These are phyloP conservation scores for Fringilla coelebs DNA, from an alignment of 2,797 vertebrate genomes.

Conservation along the genomic window DNA sequence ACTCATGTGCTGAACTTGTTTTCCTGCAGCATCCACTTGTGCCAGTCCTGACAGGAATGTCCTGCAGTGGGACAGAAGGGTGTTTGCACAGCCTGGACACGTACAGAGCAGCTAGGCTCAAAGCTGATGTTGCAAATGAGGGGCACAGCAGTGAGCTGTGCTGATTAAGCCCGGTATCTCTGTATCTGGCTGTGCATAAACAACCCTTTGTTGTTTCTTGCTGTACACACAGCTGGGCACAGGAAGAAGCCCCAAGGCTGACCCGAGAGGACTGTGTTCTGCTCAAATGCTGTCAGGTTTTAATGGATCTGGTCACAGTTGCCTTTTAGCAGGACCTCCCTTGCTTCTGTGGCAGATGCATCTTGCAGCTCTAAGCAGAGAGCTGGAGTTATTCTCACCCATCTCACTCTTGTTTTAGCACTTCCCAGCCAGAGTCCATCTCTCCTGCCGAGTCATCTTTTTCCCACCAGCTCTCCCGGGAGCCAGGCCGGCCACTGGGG, in stretches of 20 bases:
- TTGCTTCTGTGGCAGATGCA: not conserved
- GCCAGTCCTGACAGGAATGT: not conserved
- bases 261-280: not conserved
- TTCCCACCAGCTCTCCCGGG: not conserved
- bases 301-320: not conserved
- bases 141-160: not conserved
- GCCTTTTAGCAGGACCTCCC: not conserved
- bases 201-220: not conserved
- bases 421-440: not conserved
- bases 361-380: not conserved
- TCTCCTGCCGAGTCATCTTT: not conserved
- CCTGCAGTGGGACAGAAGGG: not conserved
- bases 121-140: not conserved
- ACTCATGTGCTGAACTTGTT: not conserved
- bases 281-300: not conserved
- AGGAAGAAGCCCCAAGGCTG: not conserved
- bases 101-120: not conserved
- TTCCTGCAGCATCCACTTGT: not conserved
- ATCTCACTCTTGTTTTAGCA: not conserved
- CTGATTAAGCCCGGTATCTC: not conserved
- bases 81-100: not conserved
- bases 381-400: not conserved
- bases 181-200: not conserved
- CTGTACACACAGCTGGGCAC: not conserved
- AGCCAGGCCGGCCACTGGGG: not conserved